Evolutionary conservation across 2,888 invertebrate species (phyloP), one percentile per base, ranked within the genome.

Genomic region (Aethes cnicana): DNA sequence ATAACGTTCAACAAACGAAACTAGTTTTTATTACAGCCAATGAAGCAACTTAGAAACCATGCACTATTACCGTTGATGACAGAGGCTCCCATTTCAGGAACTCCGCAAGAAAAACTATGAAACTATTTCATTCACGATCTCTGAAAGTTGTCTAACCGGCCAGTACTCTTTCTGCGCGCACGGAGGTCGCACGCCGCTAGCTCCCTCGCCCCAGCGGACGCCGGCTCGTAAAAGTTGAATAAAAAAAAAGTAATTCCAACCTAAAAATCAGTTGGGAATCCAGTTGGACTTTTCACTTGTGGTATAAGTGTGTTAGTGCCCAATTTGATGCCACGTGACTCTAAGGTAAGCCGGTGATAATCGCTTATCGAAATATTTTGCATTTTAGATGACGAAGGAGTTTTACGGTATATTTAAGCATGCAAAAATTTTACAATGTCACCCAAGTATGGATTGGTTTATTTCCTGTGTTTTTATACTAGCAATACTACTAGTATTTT

Each of bases 291-390:
- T 12, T 18, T 30, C 14, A 26, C 28, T 9, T 44, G 50, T 50
- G 49, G 11, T 42, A 21, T 6, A 43, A 50, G 50, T 50, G 49
- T 16, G 18, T 50, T 50, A 36, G 30, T 36, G 28, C 20, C 16
- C 30, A 25, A 37, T 50, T 18, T 30, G 18, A 23, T 4, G 37
- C 46, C 56, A 50, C 57, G 57, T 53, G 58, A 56, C 33, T 35
- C 1, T 26, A 59, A 59, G 59, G 59, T 59, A 59, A 59, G 28
- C 50, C 50, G 47, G 36, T 28, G 30, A 39, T 33, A 55, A 54
- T 39, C 25, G 32, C 23, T 46, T 44, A 36, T 56, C 49, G 43
- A 25, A 8, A 16, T 21, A 28, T 43, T n/a, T 48, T 48, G 47
- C 47, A 6, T 39, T 28, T 30, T 25, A 25, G 16, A 16, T 25